Evolutionary conservation across 2,797 vertebrate genomes (phyloP).

Genomic region (Sebastes baramenuke): DNA sequence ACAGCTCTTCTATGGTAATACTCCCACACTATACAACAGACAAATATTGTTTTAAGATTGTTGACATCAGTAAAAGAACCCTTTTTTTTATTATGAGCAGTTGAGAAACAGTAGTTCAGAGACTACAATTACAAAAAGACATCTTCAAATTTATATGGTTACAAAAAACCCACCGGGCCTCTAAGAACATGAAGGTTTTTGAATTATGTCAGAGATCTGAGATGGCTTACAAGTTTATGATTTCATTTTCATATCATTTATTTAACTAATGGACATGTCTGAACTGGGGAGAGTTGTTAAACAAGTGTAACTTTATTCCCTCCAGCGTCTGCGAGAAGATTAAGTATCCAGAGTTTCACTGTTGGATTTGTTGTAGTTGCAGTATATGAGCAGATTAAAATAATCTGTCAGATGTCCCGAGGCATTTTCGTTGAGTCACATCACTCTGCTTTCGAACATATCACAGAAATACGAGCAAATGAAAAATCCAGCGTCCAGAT

Average conservation of each 20-base stretch:
- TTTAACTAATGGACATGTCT: slow-evolving; percentile 59
- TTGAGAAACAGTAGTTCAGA: neutral
- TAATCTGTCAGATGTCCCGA: slow-evolving; percentile 62
- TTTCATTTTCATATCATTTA: slow-evolving; percentile 36
- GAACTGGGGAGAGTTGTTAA: slow-evolving; percentile 36
- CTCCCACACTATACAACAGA: neutral
- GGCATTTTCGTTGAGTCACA: slow-evolving; percentile 46
- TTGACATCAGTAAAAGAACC: neutral
- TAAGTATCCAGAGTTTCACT: slow-evolving; percentile 41
- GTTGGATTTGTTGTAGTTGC: slow-evolving; percentile 59
- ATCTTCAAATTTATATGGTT: neutral
- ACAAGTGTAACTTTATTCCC: slow-evolving; percentile 54
- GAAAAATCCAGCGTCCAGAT: slow-evolving; percentile 44
- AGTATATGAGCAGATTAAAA: slow-evolving; percentile 61
- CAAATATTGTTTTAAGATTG: neutral
- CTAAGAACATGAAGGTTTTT: slow-evolving; percentile 4
- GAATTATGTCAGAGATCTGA: slow-evolving; percentile 36
- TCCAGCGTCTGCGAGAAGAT: slow-evolving; percentile 41
- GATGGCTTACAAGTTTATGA: slow-evolving; percentile 32
- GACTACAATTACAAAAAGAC: neutral
- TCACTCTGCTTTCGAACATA: slow-evolving; percentile 45
- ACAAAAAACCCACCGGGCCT: neutral
- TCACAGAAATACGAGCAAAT: slow-evolving; percentile 40
- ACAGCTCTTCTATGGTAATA: slow-evolving; percentile 11
- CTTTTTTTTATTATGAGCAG: neutral